Percentiles rank a stretch among this genome's conserved stretches.
Evolutionary conservation across 2,797 vertebrate genomes (phyloP).

Genomic region (Paratrypauchen microcephalus): DNA sequence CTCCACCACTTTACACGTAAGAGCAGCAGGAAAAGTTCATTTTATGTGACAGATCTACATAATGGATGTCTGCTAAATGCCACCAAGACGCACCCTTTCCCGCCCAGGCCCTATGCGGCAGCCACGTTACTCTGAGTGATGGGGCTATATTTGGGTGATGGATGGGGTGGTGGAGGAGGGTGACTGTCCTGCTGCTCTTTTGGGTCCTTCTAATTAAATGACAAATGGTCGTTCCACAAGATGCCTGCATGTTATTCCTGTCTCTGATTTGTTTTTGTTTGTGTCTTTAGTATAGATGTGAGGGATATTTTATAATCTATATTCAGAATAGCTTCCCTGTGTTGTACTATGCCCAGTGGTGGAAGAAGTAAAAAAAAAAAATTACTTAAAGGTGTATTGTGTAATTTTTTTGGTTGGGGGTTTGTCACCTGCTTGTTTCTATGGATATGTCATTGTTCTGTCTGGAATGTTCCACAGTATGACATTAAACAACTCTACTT

Average conservation of each 20-base stretch:
- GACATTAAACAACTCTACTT: no score
- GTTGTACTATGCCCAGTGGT: no score
- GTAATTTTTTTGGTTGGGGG: no score
- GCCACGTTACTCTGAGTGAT: slow-evolving; percentile 40
- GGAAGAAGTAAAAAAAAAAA: no score
- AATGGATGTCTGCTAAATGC: slow-evolving; percentile 60
- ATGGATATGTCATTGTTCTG: no score
- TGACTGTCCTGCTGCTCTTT: slow-evolving; percentile 46
- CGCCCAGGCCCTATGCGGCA: slow-evolving; percentile 24
- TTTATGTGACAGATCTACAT: slow-evolving; percentile 47
- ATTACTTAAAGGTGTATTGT: no score
- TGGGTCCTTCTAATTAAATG: slow-evolving; percentile 62
- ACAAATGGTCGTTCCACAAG: slow-evolving; percentile 55
- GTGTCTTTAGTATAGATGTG: not conserved
- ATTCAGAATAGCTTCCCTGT: not conserved
- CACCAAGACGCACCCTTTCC: slow-evolving; percentile 48
- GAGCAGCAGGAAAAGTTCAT: slow-evolving; percentile 44
- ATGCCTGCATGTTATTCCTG: slow-evolving; percentile 17
- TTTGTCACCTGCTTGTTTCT: no score
- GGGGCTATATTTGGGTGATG: slow-evolving; percentile 57
- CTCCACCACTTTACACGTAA: slow-evolving; percentile 40
- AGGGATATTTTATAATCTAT: not conserved
- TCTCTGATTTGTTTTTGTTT: slow-evolving; percentile 12
- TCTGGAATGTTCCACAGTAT: no score
- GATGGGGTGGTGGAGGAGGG: slow-evolving; percentile 44